Percentiles rank a stretch among this genome's conserved stretches.
Evolutionary conservation across 2,113 vertebrate species (phyloP).

Genomic region (Cynopterus brachyotis): DNA sequence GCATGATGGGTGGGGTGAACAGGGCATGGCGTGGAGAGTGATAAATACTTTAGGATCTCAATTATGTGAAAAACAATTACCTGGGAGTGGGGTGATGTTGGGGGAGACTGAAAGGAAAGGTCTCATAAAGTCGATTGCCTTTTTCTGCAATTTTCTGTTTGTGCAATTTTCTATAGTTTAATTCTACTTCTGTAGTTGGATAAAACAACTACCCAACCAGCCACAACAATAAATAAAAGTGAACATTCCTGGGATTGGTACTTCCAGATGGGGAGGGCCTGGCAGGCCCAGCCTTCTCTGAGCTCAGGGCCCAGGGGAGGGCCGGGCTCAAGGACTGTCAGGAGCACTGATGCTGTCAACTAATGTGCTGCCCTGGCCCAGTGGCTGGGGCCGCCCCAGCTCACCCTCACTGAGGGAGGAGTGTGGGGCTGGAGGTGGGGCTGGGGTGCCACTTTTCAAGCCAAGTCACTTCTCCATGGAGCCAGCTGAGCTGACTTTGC

Average conservation of each 20-base stretch:
- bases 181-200: background rate
- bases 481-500: background rate
- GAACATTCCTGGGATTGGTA: background rate
- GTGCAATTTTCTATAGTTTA: background rate
- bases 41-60: background rate
- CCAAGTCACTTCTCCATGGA: background rate
- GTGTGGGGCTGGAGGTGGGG: background rate
- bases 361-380: background rate
- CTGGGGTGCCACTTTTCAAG: background rate
- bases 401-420: background rate
- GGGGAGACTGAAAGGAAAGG: background rate
- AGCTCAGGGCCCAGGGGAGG: background rate
- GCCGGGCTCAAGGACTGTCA: background rate
- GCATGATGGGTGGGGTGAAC: too few relatives aligned
- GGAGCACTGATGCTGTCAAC: background rate
- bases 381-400: accelerated
- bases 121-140: background rate
- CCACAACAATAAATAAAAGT: background rate
- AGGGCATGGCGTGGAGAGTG: background rate
- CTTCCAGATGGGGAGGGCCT: background rate
- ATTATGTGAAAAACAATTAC: background rate
- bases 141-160: background rate
- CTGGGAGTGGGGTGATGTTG: background rate
- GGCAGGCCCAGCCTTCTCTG: background rate
- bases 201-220: background rate